phyloP scores from a whole-genome alignment of 2,797 vertebrate genomes.

The Anabas testudineus region DNA sequence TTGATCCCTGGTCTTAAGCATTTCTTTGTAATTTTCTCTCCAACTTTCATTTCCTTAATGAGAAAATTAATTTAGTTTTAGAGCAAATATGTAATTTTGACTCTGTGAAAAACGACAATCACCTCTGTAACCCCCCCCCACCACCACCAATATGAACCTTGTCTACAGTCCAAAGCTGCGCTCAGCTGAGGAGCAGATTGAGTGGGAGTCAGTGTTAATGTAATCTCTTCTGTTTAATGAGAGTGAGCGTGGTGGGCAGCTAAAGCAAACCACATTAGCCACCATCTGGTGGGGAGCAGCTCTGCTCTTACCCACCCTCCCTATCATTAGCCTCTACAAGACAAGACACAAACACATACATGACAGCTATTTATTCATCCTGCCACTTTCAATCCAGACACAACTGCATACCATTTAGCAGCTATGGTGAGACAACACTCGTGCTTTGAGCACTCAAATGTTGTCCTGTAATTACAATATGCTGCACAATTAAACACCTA shows the following conservation, averaged over 20 bases:
- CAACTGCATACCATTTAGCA: conserved; percentile 57
- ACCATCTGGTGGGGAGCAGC: conserved; percentile 78
- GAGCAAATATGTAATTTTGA: conserved; percentile 47
- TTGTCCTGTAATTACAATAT: conserved; percentile 42
- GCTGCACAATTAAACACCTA: conserved; percentile 20
- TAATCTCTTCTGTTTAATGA: conserved; percentile 85
- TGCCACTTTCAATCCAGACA: conserved; percentile 74
- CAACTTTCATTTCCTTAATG: neutral
- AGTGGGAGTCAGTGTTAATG: conserved; percentile 73
- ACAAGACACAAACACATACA: conserved; percentile 79
- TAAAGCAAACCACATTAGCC: conserved; percentile 81
- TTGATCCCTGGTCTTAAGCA: neutral
- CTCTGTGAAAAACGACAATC: conserved; percentile 42
- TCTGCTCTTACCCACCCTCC: conserved; percentile 71
- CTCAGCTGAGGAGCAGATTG: conserved; percentile 74
- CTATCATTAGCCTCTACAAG: conserved; percentile 77
- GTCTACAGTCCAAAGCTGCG: conserved; percentile 42
- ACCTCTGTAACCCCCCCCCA: conserved; percentile 41
- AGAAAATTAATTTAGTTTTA: conserved; percentile 14
- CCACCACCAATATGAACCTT: conserved; percentile 37
- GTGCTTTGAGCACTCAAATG: conserved; percentile 36
- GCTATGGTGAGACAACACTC: conserved; percentile 23
- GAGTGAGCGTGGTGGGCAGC: conserved; percentile 79
- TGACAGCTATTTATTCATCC: conserved; percentile 81
- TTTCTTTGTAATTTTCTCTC: conserved; percentile 18